Conservation (phyloP, 2,888 invertebrate genomes). For the Notodonta ziczac region DNA sequence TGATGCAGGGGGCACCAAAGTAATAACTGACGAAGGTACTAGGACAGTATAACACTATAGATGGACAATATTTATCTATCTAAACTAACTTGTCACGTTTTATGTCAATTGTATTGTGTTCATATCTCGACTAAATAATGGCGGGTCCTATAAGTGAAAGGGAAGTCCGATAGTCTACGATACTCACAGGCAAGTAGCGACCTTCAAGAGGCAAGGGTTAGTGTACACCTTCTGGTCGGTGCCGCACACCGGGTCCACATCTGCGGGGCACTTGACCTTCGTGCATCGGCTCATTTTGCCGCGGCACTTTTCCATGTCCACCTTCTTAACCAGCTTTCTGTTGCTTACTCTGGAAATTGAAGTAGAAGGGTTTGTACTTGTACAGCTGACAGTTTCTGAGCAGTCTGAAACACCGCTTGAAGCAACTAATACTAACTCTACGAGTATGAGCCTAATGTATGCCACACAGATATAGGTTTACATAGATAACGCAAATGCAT, state of each 20-base stretch:
- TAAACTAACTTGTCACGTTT: neutral
- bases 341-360: slow-evolving; percentile 64
- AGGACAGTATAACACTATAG: too few relatives aligned
- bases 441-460: too few relatives aligned
- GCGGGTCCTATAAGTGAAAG: too few relatives aligned
- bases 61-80: neutral
- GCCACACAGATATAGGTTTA: too few relatives aligned
- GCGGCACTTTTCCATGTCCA: slow-evolving; percentile 93
- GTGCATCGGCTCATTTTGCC: slow-evolving; percentile 90
- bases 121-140: too few relatives aligned
- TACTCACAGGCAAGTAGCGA: slow-evolving; percentile 93
- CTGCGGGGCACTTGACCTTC: slow-evolving; percentile 88
- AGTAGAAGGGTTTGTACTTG: neutral
- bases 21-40: too few relatives aligned
- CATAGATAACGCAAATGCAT: too few relatives aligned
- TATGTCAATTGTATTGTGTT: too few relatives aligned
- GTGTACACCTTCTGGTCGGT: slow-evolving; percentile 94
- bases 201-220: slow-evolving; percentile 92
- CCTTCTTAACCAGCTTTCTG: slow-evolving; percentile 86
- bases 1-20: too few relatives aligned
- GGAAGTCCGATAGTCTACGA: neutral
- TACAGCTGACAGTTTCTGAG: too few relatives aligned
- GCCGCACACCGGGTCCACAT: slow-evolving; percentile 93
- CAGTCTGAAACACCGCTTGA: too few relatives aligned
- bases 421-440: too few relatives aligned